phyloP scores from a whole-genome alignment of 2,113 vertebrate species.

The Sitta europaea region DNA sequence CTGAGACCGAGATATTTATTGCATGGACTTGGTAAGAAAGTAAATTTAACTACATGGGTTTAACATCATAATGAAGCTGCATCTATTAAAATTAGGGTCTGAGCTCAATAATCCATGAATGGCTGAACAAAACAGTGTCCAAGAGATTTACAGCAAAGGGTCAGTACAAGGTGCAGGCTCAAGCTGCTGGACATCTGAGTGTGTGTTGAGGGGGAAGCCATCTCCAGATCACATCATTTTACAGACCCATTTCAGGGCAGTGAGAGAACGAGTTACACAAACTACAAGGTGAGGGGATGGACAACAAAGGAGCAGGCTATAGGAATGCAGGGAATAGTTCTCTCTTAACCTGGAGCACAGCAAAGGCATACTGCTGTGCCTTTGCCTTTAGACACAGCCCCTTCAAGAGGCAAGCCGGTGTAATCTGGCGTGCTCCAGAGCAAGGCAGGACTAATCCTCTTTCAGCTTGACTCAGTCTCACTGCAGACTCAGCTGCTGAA shows the following conservation, averaged over 20 bases:
- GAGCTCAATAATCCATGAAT: neutral
- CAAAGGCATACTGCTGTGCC: neutral
- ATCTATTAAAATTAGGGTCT: neutral
- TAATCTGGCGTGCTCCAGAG: neutral
- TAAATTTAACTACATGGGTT: neutral
- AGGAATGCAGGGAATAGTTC: neutral
- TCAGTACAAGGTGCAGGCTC: neutral
- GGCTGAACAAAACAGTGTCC: neutral
- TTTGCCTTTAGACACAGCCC: neutral
- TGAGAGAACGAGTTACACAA: neutral
- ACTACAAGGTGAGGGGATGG: neutral
- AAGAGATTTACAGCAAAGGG: neutral
- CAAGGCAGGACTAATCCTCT: neutral
- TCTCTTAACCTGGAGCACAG: neutral
- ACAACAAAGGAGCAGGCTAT: neutral
- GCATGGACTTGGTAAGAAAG: neutral
- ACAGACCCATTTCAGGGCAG: neutral
- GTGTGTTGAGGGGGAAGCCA: neutral
- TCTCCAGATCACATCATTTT: neutral
- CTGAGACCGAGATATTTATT: neutral
- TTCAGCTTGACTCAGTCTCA: neutral
- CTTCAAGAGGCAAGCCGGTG: neutral
- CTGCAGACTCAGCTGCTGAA: neutral
- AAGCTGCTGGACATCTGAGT: neutral
- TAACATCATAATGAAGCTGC: neutral